Evolutionary conservation across 2,888 invertebrate species (phyloP), one percentile per base, ranked within the genome.

Genomic region (Synergus laeviventris): DNA sequence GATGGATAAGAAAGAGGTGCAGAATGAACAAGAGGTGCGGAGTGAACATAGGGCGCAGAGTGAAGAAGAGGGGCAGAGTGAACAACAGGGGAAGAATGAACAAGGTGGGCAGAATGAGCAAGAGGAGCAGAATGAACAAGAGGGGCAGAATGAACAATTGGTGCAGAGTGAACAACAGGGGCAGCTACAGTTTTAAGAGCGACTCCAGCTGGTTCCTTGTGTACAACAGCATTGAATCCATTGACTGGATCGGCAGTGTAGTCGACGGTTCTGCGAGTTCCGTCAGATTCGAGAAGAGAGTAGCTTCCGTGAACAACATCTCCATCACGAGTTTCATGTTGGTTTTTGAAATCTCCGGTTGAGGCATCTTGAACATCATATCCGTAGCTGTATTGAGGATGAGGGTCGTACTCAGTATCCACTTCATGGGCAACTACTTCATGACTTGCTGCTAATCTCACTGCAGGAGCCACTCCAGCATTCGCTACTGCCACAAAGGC

Each of bases 371-470:
- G 85, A 9, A 85, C 83, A 74, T 84, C 84, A 74, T 86, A 85
- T 39, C 78, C 80, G 79, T 82, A 85, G 75, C 80, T 84, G 80
- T 85, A 86, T 56, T 84, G 92, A 21, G 86, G 84, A 79, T 86
- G 82, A 54, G 84, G 79, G 74, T 85, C 85, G 76, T 84, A 81
- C 12, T 84, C 85, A n/a, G 84, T 75, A 45, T 82, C 82, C 70
- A 85, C 74, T 9, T 80, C 74, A 74, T 84, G 84, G 39, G 83
- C 76, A 16, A 83, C 78, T 38, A 81, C 79, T 16, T 81, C 76
- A 78, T 79, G 82, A 54, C 80, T 85, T 79, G 94, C 95, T 11
- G 94, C 93, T 21, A 74, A 66, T 89, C 76, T 64, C 11, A 77
- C 3, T 9, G 61, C 42, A 2, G 62, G 31, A 1, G 66, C 49